Conservation (phyloP, 2,888 invertebrate genomes). For the Parelbella ahira region DNA sequence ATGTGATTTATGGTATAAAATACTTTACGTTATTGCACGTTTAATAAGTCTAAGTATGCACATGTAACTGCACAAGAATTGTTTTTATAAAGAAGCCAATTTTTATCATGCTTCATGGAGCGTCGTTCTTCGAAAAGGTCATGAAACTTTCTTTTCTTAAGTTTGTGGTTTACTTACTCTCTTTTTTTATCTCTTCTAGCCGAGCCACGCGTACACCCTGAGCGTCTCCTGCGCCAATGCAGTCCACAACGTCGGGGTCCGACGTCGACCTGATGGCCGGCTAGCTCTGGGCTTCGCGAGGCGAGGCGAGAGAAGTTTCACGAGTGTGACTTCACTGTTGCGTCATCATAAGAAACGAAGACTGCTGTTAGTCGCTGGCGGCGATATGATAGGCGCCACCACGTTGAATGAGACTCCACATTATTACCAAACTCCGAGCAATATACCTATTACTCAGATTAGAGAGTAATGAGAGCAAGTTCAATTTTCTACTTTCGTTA, state of each 20-base stretch:
- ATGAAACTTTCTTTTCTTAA: too few species aligned
- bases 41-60: too few species aligned
- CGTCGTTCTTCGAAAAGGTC: too few species aligned
- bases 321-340: conserved; percentile 70
- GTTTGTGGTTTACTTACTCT: too few species aligned
- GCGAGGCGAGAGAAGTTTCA: conserved; percentile 74
- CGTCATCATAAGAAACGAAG: conserved; percentile 79
- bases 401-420: conserved; percentile 67
- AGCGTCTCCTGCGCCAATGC: conserved; percentile 73
- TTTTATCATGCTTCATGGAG: too few species aligned
- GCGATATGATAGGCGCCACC: conserved; percentile 71
- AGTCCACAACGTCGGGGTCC: conserved; percentile 81
- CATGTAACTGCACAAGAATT: too few species aligned
- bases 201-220: conserved; percentile 75
- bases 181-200: too few species aligned
- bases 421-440: conserved; percentile 67
- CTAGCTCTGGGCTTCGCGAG: conserved; percentile 79
- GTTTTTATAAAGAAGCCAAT: too few species aligned
- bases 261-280: conserved; percentile 72
- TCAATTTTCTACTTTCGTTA: too few species aligned
- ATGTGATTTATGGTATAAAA: too few species aligned
- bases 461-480: conserved; percentile 1
- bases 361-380: conserved; percentile 74
- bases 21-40: too few species aligned
- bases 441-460: conserved; percentile 42